Base-by-base conservation (phyloP, 2,888 invertebrate species). In the Ochropleura plecta region DNA sequence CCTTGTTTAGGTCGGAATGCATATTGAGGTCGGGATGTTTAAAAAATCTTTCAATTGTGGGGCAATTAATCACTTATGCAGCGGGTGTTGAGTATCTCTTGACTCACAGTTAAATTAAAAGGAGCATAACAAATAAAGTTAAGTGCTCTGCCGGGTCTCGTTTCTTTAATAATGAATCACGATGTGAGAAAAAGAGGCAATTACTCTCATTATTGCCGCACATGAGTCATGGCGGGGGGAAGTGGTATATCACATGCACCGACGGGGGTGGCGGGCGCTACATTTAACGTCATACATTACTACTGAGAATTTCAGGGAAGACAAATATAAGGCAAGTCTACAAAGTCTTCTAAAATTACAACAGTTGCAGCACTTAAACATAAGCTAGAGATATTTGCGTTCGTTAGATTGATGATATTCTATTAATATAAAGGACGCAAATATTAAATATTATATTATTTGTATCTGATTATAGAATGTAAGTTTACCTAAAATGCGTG, bases 161-260 rank as follows among this genome's bases (percentile, higher is more conserved):
- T 92, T 92, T 90, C 91, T 91, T 91, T 81, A 89, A 90, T 86
- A 85, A 94, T 94, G 96, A 96, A 95, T 95, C 96, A 96, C 95
- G 92, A 94, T 95, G 94, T 95, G 95, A 95, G 95, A 96, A 95
- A 94, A 93, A 91, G 30, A 90, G 88, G 93, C 95, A 95, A 96
- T 96, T 95, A 95, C 92, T 92, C 92, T 94, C 92, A 94, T 95
- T 95, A 95, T 92, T 91, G 86, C 88, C 83, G 88, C 90, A 90
- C 87, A 92, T 95, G 95, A 95, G 90, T 94, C 94, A 95, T 87
- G 88, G 86, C 78, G 86, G 83, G 79, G 91, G 92, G 93, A 93
- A 93, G 90, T 88, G 70, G 85, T 87, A 81, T 76, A 88, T 89
- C 89, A 89, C 86, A 86, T 85, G 86, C 78, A 74, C 79, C 57